Base-by-base conservation (phyloP, 2,888 invertebrate species). In the Margaritifera margaritifera region DNA sequence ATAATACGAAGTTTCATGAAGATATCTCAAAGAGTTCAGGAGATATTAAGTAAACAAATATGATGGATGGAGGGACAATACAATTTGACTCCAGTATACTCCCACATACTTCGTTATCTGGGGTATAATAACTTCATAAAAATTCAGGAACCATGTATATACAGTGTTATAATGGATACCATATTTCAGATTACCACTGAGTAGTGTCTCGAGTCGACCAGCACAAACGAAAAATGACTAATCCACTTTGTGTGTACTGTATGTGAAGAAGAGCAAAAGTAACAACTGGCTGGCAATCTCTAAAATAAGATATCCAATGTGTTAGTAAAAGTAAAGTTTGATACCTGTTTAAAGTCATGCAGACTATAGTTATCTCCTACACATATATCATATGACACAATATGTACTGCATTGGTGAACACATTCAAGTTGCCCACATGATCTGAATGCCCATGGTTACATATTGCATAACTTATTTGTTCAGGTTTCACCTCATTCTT, bases 371-470 rank as follows among this genome's bases (percentile, higher is more conserved):
- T 91, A 78, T 96, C 93, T 71, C 92, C 91, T 68, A 91, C 91
- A 27, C 95, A 96, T 53, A 95, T 92, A 83, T 93, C 93, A 78
- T 92, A 92, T 1, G 96, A 97, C 20, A 97, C 94, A 76, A 98
- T 94, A 85, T 97, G 96, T 78, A 93, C 93, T 5, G 97, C 96
- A 68, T 94, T 92, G 42, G 93, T 90, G 88, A 98, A 98, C 54
- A 98, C 91, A 90, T 97, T 96, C 86, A 98, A 95, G 88, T 97
- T 97, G 59, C 98, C 98, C 74, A 94, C 93, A 85, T 98, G 98
- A 90, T 98, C 98, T 0, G 96, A 94, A 90, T 98, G 98, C 0
- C 97, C 96, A 90, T 98, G 98, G 11, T 96, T 95, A 78, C 95
- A 95, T 56, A 98, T 85, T 51, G 89, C 89, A 80, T 85, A 87